Evolutionary conservation across 2,113 vertebrate species (phyloP), one percentile per base, ranked within the genome.

Genomic region (Gopherus evgoodei): DNA sequence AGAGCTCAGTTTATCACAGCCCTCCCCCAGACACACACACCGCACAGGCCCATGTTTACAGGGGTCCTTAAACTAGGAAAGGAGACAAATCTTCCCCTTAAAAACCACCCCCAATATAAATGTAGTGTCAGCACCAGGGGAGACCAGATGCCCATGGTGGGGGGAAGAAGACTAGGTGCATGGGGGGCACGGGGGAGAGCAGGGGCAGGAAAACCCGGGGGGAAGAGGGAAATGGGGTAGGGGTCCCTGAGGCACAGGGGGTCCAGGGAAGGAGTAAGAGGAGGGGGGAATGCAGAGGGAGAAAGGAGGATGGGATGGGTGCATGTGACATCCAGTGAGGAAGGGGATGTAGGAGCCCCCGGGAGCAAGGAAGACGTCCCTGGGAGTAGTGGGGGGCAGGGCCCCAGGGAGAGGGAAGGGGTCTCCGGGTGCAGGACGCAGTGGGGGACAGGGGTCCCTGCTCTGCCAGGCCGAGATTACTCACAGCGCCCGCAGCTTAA

Each of bases 401-500:
- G 49, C 13, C 49, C 49, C 12, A 29, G 10, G 56, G 57, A 31
- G 17, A 10, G 16, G 8, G 14, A n/a, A 42, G 11, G n/a, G 54
- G 14, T 31, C 49, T 22, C 29, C 6, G 59, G 19, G 10, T 5
- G 3, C 19, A 24, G 29, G 78, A 14, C 1, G 57, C 9, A 8
- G 44, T 12, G 10, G 7, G 6, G 10, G 7, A 10, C 56, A 53
- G 10, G 87, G 84, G 78, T 5, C 38, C 54, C 54, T 1, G 42
- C 17, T 72, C 65, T n/a, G 8, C 65, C n/a, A 31, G 10, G 11
- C 22, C 5, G 31, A 80, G 85, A 56, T 72, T 95, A 98, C 98
- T 98, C 97, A 98, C 98, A 98, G 97, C 35, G 98, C 97, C 89
- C 98, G 97, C 21, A 98, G 98, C 97, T 98, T 98, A 94, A 98